These are phyloP conservation scores for Hylaea fasciaria DNA, from an alignment of 2,888 invertebrate species.

Conservation along the genomic window DNA sequence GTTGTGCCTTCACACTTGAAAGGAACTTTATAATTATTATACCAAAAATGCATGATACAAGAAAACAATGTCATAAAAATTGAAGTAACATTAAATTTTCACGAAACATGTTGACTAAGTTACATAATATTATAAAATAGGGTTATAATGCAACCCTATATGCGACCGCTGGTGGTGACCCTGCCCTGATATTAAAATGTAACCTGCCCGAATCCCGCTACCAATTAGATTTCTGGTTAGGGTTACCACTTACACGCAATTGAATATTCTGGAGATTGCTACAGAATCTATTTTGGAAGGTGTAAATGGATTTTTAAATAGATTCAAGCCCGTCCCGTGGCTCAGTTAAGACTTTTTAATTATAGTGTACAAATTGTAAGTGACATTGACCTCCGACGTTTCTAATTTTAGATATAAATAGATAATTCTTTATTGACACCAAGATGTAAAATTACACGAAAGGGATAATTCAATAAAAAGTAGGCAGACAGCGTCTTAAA, in stretches of 20 bases:
- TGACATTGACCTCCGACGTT: neutral
- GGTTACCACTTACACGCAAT: conserved; percentile 29
- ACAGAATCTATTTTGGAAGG: conserved; percentile 28
- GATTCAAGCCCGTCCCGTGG: neutral
- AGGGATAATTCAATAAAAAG: too few species aligned
- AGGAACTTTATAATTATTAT: too few species aligned
- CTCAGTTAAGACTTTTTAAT: neutral
- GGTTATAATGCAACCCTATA: conserved; percentile 1
- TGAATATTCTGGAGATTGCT: conserved; percentile 31
- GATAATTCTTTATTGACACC: too few species aligned
- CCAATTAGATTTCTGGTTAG: conserved; percentile 32
- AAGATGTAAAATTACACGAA: too few species aligned
- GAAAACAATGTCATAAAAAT: too few species aligned
- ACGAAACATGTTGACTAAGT: too few species aligned
- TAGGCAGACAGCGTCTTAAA: too few species aligned
- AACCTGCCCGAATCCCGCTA: conserved; percentile 24
- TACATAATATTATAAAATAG: neutral
- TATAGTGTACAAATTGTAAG: neutral
- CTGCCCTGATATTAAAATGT: conserved; percentile 15
- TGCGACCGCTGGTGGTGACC: conserved; percentile 5
- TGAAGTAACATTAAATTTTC: neutral
- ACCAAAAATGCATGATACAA: too few species aligned
- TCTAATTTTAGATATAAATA: too few species aligned
- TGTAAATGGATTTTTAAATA: conserved; percentile 15
- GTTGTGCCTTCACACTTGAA: too few species aligned